Conservation (phyloP, 1,140 invertebrate genomes). For the Drosophila orena region DNA sequence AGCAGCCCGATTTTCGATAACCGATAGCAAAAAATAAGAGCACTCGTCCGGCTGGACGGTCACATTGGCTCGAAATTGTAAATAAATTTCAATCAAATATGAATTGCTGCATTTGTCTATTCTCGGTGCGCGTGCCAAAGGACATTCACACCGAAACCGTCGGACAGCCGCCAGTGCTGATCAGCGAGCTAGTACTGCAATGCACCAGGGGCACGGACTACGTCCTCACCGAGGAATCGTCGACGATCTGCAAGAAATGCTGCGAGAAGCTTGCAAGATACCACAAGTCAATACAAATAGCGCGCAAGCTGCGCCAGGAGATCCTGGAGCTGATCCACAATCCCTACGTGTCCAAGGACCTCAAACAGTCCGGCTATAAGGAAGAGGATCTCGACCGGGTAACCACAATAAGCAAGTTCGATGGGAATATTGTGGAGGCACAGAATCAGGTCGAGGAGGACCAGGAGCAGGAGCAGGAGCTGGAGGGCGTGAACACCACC, state of each 20-base stretch:
- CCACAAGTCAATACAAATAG: constrained; percentile 69
- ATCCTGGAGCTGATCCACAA: constrained; percentile 67
- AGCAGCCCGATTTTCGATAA: neutral
- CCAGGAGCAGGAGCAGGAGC: neutral
- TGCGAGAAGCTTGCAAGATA: constrained; percentile 64
- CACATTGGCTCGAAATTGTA: constrained; percentile 19
- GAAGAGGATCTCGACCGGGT: constrained; percentile 13
- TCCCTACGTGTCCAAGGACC: constrained; percentile 55
- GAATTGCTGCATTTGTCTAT: constrained; percentile 77
- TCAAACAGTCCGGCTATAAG: constrained; percentile 36
- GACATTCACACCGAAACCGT: constrained; percentile 66
- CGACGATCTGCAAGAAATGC: constrained; percentile 72
- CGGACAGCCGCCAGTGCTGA: constrained; percentile 64
- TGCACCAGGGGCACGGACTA: constrained; percentile 66
- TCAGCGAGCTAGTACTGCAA: constrained; percentile 63
- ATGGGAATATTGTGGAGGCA: constrained; percentile 26
- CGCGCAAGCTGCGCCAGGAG: constrained; percentile 61
- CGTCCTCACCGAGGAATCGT: constrained; percentile 44
- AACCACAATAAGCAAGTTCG: constrained; percentile 41
- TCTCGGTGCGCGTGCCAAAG: constrained; percentile 64
- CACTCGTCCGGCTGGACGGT: neutral
- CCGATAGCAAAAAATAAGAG: neutral
- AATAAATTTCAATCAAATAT: constrained; percentile 49
- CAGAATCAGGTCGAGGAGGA: constrained; percentile 32
- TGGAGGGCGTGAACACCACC: constrained; percentile 6